phyloP scores from a whole-genome alignment of 2,113 vertebrate species.

The Lycaon pictus region DNA sequence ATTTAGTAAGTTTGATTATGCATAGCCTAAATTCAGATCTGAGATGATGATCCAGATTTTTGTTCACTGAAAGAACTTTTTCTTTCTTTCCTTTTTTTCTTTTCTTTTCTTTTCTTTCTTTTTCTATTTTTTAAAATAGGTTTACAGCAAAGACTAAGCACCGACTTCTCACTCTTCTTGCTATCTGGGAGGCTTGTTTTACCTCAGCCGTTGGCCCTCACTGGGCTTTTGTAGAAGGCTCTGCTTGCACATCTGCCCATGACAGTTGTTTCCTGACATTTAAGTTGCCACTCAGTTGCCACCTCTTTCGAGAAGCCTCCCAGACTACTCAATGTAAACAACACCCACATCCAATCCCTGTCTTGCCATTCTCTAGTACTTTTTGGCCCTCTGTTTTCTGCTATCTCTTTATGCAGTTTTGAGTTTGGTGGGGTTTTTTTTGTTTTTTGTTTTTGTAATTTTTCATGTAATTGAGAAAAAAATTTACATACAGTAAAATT shows the following conservation, averaged over 20 bases:
- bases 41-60: conserved; percentile 66
- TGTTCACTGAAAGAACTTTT: conserved; percentile 43
- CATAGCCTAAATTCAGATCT: conserved; percentile 71
- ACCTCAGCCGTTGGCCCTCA: neutral
- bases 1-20: conserved; percentile 77
- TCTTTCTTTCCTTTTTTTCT: neutral
- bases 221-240: neutral
- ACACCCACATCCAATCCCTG: neutral
- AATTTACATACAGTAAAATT: neutral
- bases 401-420: neutral
- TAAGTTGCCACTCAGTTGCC: neutral
- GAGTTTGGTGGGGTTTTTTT: neutral
- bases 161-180: neutral
- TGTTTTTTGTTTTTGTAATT: neutral
- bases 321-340: neutral
- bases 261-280: neutral
- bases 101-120: too few relatives aligned
- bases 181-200: neutral
- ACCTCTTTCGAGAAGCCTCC: neutral
- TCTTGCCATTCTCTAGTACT: neutral
- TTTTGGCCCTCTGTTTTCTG: neutral
- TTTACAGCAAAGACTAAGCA: conserved; percentile 29
- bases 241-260: neutral
- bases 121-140: neutral
- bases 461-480: neutral